phyloP scores from a whole-genome alignment of 1,140 invertebrate genomes.

The Charaxes varanes region DNA sequence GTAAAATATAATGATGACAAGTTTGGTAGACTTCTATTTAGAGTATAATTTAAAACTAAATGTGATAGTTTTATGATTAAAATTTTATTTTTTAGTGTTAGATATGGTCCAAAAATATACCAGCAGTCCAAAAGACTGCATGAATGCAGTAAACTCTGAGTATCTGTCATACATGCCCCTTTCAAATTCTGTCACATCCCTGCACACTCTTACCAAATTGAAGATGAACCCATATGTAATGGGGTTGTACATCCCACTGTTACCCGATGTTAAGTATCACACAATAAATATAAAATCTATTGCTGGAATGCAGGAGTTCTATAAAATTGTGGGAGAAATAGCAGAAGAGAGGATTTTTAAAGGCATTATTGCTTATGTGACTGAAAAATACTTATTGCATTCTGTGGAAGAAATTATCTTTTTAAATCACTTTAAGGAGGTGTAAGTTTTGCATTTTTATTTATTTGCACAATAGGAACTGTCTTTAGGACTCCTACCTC shows the following conservation, averaged over 20 bases:
- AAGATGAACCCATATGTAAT: conserved; percentile 35
- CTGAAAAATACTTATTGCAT: conserved; percentile 49
- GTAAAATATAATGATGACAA: too few relatives aligned
- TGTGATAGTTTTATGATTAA: too few relatives aligned
- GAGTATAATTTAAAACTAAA: too few relatives aligned
- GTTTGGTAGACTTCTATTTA: too few relatives aligned
- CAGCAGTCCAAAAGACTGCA: conserved; percentile 45
- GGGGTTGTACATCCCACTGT: conserved; percentile 47
- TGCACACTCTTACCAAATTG: conserved; percentile 27
- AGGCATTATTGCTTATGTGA: conserved; percentile 53
- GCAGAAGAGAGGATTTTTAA: conserved; percentile 42
- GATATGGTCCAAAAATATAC: conserved; percentile 44
- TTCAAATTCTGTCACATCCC: conserved; percentile 34
- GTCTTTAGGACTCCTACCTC: too few relatives aligned
- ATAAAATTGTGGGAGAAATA: conserved; percentile 35
- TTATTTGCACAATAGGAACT: too few relatives aligned
- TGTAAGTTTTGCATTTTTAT: conserved; percentile 44
- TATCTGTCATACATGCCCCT: conserved; percentile 48
- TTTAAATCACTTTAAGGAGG: conserved; percentile 54
- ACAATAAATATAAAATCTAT: conserved; percentile 48
- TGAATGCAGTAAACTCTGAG: conserved; percentile 39
- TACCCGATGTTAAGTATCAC: conserved; percentile 53
- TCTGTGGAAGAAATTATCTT: conserved; percentile 53
- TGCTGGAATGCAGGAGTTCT: conserved; percentile 36
- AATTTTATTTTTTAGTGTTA: conserved; percentile 45